Evolutionary conservation across 1,140 invertebrate species (phyloP), one percentile per base, ranked within the genome.

Genomic region (Drosophila nikananu): DNA sequence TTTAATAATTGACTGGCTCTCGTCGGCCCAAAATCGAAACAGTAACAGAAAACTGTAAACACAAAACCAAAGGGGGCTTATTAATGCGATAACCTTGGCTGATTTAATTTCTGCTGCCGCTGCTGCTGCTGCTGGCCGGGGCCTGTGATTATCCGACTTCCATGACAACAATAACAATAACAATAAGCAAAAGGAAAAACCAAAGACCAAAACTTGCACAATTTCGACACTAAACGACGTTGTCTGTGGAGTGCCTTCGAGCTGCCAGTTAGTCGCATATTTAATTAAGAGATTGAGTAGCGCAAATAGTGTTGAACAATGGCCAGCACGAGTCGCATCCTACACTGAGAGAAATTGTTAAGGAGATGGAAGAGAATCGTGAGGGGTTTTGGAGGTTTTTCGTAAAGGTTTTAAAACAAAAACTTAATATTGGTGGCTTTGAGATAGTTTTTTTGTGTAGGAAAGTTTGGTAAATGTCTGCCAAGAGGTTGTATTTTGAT

Each of bases 201-300:
- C 62, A 89, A 87, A 84, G 81, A 89, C 48, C 48, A 49, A 87
- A 87, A 84, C 84, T 89, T 89, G 86, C 86, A 89, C 84, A 90
- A 90, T 90, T 90, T 90, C 86, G 86, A 90, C 82, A 90, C 86
- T 90, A 90, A 90, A 90, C 79, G 86, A 80, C 71, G 68, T 83
- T 80, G 76, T 83, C 84, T 80, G 35, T 25, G 54, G 66, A 44
- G 58, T 76, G 58, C 67, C 66, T 66, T 41, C 58, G 59, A 65
- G 60, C 67, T 67, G 68, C 70, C 83, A 83, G 84, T 87, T 76
- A 76, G 71, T 80, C 77, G 83, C 79, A 90, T 92, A 92, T 92
- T 92, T 92, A 92, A 92, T 92, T 92, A 92, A 92, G 91, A 86
- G 90, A 92, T 92, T 92, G 86, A 87, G 71, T 64, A 60, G 66